A percentile compares a stretch with the other conserved stretches of the same genome.
Evolutionary conservation across 2,888 invertebrate species (phyloP).

Genomic region (Spisula subtruncata): DNA sequence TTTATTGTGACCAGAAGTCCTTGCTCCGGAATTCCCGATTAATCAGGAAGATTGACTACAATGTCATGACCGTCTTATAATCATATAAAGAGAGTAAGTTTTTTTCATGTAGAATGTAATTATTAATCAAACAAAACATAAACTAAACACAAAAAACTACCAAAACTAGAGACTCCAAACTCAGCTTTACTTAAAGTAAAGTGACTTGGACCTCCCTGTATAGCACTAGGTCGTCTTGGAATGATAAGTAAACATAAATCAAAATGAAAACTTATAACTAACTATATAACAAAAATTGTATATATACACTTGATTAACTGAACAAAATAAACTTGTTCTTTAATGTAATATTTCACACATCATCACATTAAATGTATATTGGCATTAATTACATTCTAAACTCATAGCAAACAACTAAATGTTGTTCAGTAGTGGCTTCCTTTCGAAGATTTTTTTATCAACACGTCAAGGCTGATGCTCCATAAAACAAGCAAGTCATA

Average conservation of each 20-base stretch:
- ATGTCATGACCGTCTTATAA: background rate
- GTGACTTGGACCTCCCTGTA: background rate
- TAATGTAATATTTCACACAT: background rate
- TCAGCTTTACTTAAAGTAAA: background rate
- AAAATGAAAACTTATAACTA: constrained; percentile 4
- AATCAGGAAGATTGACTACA: too few relatives aligned
- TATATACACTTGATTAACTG: background rate
- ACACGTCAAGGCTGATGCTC: background rate
- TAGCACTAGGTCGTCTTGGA: constrained; percentile 20
- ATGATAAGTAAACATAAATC: too few relatives aligned
- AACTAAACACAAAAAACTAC: background rate
- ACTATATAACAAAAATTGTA: background rate
- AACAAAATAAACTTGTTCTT: background rate
- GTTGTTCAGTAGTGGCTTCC: background rate
- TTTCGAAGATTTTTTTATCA: background rate
- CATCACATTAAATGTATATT: background rate
- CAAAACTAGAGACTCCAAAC: background rate
- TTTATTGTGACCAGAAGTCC: too few relatives aligned
- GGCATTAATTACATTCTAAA: background rate
- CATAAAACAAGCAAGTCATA: constrained; percentile 1
- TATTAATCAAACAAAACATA: background rate
- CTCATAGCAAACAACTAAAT: background rate
- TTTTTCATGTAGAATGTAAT: background rate
- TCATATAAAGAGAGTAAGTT: background rate
- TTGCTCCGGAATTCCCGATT: too few relatives aligned